Percentiles rank a stretch among this genome's conserved stretches.
phyloP scores from a whole-genome alignment of 2,113 vertebrate species.

The Mus pahari region DNA sequence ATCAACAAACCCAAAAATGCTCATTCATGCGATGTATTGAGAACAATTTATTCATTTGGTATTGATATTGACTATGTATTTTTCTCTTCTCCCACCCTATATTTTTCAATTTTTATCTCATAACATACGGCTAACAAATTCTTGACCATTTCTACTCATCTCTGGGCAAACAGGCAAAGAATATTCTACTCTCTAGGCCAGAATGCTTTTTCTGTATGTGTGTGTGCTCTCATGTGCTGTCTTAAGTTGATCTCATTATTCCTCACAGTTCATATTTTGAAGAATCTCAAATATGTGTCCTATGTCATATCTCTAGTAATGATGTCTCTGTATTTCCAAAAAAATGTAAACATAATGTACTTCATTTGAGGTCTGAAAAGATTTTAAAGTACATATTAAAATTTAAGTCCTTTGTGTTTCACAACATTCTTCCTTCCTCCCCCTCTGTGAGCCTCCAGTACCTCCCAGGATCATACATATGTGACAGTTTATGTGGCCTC shows the following conservation, averaged over 20 bases:
- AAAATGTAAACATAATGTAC: not conserved
- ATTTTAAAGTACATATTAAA: constrained; percentile 40
- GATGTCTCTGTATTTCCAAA: not conserved
- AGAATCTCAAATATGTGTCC: not conserved
- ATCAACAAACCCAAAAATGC: not conserved
- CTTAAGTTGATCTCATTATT: not conserved
- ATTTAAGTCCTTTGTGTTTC: not conserved
- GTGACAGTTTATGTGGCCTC: not conserved
- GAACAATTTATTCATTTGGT: not conserved
- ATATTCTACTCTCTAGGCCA: not conserved
- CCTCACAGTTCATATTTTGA: not conserved
- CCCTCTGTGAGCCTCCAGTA: not conserved
- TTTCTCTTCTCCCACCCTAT: not conserved
- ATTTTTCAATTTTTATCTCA: not conserved
- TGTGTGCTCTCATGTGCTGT: not conserved
- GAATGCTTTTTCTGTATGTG: not conserved
- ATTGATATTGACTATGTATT: not conserved
- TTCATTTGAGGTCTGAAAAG: not conserved
- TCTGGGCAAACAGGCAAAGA: not conserved
- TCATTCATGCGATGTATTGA: not conserved
- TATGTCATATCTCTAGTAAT: not conserved
- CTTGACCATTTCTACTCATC: not conserved
- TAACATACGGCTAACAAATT: not conserved
- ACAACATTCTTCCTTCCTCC: not conserved
- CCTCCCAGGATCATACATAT: not conserved